Percentiles rank a stretch among this genome's conserved stretches.
Evolutionary conservation across 1,140 invertebrate species (phyloP).

Genomic region (Magallana angulata): DNA sequence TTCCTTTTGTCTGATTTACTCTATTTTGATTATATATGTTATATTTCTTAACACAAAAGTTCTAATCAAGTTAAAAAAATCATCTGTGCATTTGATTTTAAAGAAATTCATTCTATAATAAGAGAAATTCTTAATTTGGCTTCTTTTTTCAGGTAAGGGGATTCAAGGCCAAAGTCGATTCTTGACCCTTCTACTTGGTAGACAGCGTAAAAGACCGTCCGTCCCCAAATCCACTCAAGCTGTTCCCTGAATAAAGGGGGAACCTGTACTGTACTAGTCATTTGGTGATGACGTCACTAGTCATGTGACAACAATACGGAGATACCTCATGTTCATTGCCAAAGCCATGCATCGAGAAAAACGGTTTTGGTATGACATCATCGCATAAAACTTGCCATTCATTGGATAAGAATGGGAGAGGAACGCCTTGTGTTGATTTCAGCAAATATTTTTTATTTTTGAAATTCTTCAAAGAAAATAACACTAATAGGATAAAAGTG

Average conservation of each 20-base stretch:
- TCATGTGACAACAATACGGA: slow-evolving; percentile 3
- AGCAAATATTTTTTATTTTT: no score
- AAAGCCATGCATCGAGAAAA: background rate
- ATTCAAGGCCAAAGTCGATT: slow-evolving; percentile 44
- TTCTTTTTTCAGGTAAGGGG: slow-evolving; percentile 45
- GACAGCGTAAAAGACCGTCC: slow-evolving; percentile 10
- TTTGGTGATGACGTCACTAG: slow-evolving; percentile 2
- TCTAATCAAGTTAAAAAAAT: no score
- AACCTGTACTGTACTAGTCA: background rate
- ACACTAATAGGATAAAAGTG: no score
- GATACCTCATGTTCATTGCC: slow-evolving; percentile 15
- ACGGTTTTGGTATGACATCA: background rate
- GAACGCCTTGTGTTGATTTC: no score
- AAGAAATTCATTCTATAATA: no score
- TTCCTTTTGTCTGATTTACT: no score
- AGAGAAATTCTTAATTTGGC: background rate
- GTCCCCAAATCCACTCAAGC: background rate
- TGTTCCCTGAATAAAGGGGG: background rate
- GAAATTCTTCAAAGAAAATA: no score
- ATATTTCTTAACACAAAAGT: no score
- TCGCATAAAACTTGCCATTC: slow-evolving; percentile 9
- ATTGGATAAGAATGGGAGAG: background rate
- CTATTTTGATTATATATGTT: no score
- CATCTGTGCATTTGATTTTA: no score
- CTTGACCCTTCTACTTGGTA: slow-evolving; percentile 33